A percentile compares a stretch with the other conserved stretches of the same genome.
Evolutionary conservation across 2,113 vertebrate species (phyloP).

Genomic region (Brachyhypopomus gauderio): DNA sequence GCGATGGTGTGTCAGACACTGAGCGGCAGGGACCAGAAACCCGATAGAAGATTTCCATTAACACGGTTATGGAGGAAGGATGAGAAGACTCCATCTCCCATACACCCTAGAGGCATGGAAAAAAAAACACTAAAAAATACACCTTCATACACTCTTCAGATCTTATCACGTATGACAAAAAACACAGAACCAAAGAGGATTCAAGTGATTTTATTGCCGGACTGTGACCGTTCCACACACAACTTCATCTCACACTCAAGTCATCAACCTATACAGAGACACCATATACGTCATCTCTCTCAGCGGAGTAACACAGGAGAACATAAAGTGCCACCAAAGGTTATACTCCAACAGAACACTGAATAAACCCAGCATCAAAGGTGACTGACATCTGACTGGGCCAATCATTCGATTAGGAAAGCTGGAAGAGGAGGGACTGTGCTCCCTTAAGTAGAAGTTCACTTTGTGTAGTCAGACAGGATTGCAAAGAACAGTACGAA

Average conservation of each 20-base stretch:
- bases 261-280: conserved; percentile 35
- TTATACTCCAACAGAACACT: conserved; percentile 26
- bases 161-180: background rate
- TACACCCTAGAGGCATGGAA: background rate
- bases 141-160: conserved; percentile 14
- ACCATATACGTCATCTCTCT: conserved; percentile 45
- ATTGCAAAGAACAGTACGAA: background rate
- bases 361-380: conserved; percentile 16
- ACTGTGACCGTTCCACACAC: conserved; percentile 54
- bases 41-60: background rate
- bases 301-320: conserved; percentile 36
- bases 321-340: conserved; percentile 47
- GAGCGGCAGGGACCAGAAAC: background rate
- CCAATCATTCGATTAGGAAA: conserved; percentile 26
- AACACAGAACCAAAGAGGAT: conserved; percentile 21
- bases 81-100: conserved; percentile 21
- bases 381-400: conserved; percentile 21
- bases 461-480: background rate
- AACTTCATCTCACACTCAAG: conserved; percentile 42
- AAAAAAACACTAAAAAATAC: conserved; percentile 6
- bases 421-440: background rate
- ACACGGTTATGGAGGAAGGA: background rate
- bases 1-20: background rate
- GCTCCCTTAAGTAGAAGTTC: conserved; percentile 7
- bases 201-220: conserved; percentile 65